Evolutionary conservation across 2,888 invertebrate species (phyloP).

Genomic region (Drosophila ezoana): DNA sequence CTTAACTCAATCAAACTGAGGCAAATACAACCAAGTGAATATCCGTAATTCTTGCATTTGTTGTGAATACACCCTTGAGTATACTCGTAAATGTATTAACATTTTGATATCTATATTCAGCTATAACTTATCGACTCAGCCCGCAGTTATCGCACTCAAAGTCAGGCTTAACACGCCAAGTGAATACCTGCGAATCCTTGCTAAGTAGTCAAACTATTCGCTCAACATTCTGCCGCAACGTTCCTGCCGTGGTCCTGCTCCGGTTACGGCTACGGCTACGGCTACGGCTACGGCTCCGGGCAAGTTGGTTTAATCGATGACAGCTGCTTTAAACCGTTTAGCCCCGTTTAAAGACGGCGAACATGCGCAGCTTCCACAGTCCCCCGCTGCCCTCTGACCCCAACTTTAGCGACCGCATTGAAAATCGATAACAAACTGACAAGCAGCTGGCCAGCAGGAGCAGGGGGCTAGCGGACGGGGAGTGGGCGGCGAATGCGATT

Average conservation of each 20-base stretch:
- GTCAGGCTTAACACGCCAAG: too few relatives aligned
- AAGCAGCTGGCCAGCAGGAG: conserved; percentile 1
- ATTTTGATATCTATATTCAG: too few relatives aligned
- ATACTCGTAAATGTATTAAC: too few relatives aligned
- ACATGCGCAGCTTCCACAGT: conserved; percentile 9
- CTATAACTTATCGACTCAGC: too few relatives aligned
- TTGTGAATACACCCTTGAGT: too few relatives aligned
- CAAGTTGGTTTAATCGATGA: conserved; percentile 15
- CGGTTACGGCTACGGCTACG: not conserved
- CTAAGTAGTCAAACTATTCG: too few relatives aligned
- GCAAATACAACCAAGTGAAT: not conserved
- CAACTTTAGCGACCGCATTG: conserved; percentile 39
- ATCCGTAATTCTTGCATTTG: too few relatives aligned
- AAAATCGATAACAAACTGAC: conserved; percentile 61
- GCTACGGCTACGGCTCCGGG: not conserved
- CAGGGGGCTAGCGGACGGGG: not conserved
- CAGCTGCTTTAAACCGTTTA: conserved; percentile 14
- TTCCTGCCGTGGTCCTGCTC: not conserved
- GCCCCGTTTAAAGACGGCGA: conserved; percentile 3
- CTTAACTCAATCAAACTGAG: not conserved
- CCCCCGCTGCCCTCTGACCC: not conserved
- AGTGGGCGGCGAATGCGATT: not conserved
- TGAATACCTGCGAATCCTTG: too few relatives aligned
- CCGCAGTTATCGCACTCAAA: too few relatives aligned
- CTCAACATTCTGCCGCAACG: too few relatives aligned